phyloP scores from a whole-genome alignment of 1,140 invertebrate genomes.

The Pseudoatta argentina region DNA sequence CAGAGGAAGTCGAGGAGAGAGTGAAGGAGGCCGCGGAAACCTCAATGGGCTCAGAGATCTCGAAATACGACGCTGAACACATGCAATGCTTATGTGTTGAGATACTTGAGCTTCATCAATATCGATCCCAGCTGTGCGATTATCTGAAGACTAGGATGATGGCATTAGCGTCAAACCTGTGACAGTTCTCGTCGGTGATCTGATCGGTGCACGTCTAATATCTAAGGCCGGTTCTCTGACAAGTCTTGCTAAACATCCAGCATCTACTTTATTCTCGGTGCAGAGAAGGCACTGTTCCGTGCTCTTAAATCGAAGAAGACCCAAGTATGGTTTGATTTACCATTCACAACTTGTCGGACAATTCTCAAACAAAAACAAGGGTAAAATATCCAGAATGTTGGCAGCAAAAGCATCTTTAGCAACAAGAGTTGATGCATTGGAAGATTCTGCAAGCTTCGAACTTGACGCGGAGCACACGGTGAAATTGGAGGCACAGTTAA shows the following conservation, averaged over 20 bases:
- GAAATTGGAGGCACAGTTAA: conserved; percentile 93
- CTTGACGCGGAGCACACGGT: conserved; percentile 95
- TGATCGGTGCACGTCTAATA: conserved; percentile 98
- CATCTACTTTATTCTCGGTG: conserved; percentile 98
- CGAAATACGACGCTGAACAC: conserved; percentile 97
- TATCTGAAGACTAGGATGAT: conserved; percentile 99
- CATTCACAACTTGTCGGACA: conserved; percentile 97
- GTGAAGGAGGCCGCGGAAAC: conserved; percentile 99
- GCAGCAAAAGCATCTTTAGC: conserved; percentile 98
- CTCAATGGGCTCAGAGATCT: conserved; percentile 99
- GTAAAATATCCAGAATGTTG: conserved; percentile 98
- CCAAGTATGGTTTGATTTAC: conserved; percentile 99
- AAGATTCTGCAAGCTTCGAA: conserved; percentile 93
- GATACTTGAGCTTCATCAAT: conserved; percentile 96
- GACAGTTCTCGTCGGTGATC: conserved; percentile 97
- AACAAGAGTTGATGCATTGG: conserved; percentile 97
- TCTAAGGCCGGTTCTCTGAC: conserved; percentile 96
- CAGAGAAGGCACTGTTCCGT: conserved; percentile 99
- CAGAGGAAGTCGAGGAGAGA: conserved; percentile 96
- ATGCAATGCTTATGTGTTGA: conserved; percentile 97
- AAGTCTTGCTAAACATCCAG: conserved; percentile 98
- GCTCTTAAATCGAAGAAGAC: conserved; percentile 99
- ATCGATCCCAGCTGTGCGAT: conserved; percentile 93
- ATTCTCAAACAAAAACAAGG: conserved; percentile 95
- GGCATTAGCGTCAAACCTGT: conserved; percentile 99